A percentile compares a stretch with the other conserved stretches of the same genome.
phyloP scores from a whole-genome alignment of 2,113 vertebrate genomes.

The Chlorodrepanis virens region DNA sequence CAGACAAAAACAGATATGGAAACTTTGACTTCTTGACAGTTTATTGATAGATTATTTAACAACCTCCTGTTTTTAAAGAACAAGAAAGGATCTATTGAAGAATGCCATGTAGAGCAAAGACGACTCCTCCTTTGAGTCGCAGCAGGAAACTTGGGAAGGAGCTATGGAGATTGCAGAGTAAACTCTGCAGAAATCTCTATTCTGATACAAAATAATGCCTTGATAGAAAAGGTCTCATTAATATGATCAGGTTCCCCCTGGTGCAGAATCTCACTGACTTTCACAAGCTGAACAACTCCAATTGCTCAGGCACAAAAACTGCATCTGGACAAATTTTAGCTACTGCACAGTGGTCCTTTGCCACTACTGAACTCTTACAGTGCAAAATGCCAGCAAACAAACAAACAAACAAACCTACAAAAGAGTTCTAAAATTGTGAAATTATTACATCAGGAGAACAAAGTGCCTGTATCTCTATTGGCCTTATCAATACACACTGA shows the following conservation, averaged over 20 bases:
- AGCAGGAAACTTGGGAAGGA: background rate
- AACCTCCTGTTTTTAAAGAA: slow-evolving; percentile 28
- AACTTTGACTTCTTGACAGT: slow-evolving; percentile 48
- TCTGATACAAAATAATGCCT: background rate
- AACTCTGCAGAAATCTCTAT: background rate
- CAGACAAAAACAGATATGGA: slow-evolving; percentile 18
- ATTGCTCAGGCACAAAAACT: background rate
- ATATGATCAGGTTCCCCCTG: background rate
- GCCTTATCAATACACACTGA: background rate
- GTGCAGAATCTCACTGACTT: background rate
- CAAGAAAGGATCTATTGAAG: slow-evolving; percentile 19
- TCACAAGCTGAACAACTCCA: background rate
- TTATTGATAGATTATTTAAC: slow-evolving; percentile 60
- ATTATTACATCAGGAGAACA: background rate
- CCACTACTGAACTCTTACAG: background rate
- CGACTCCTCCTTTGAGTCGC: background rate
- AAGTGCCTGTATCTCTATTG: background rate
- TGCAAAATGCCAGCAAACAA: background rate
- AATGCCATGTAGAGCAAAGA: background rate
- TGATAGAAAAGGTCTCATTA: background rate
- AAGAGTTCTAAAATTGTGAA: background rate
- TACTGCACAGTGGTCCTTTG: background rate
- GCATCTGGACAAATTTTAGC: background rate
- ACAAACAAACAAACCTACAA: background rate
- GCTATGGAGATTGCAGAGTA: background rate